Conservation (phyloP, 1,140 invertebrate genomes). For the Brachionus plicatilis region DNA sequence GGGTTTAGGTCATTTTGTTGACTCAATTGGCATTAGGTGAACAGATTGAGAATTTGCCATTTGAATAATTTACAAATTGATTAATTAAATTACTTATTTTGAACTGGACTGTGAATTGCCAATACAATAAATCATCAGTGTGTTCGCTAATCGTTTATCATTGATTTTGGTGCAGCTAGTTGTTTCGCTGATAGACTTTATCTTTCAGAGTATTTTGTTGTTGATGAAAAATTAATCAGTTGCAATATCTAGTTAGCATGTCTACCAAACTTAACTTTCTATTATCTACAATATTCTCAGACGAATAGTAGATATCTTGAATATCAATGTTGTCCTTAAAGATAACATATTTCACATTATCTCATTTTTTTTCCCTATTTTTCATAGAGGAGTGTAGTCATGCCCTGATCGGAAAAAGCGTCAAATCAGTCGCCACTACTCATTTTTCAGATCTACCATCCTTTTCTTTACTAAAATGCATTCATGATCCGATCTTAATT, state of each 20-base stretch:
- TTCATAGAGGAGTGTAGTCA: too few species aligned
- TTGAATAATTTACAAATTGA: background rate
- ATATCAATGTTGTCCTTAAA: background rate
- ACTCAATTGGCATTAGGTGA: background rate
- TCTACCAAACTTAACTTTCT: background rate
- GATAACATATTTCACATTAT: background rate
- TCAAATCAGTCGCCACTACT: too few species aligned
- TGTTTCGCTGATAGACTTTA: slow-evolving; percentile 7
- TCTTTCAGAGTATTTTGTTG: background rate
- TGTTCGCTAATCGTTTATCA: background rate
- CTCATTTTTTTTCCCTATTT: too few species aligned
- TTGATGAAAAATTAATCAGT: background rate
- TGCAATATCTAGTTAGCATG: background rate
- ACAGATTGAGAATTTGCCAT: background rate
- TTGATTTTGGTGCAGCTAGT: background rate
- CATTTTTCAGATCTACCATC: too few species aligned
- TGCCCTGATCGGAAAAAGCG: too few species aligned
- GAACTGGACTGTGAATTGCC: background rate
- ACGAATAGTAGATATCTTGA: background rate
- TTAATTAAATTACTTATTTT: background rate
- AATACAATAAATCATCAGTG: background rate
- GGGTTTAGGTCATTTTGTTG: background rate
- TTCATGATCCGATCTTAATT: too few species aligned
- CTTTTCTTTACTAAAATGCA: too few species aligned
- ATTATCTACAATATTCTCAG: slow-evolving; percentile 1